phyloP scores from a whole-genome alignment of 2,113 vertebrate genomes.

The Phalacrocorax carbo region DNA sequence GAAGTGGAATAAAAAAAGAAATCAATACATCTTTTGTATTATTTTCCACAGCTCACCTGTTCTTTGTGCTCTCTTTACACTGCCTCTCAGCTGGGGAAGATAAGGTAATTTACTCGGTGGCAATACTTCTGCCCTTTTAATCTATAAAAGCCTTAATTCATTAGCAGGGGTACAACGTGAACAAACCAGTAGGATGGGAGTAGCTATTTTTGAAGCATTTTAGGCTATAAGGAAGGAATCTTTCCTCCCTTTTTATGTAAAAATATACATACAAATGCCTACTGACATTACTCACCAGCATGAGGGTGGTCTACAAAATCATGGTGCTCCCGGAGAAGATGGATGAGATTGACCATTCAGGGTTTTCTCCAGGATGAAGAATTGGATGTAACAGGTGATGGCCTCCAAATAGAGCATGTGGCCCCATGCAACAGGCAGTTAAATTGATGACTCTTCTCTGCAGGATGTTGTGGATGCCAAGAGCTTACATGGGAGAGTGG shows the following conservation, averaged over 20 bases:
- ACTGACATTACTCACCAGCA: background rate
- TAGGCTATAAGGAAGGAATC: background rate
- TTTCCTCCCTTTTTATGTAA: background rate
- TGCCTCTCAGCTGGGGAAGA: slow-evolving; percentile 40
- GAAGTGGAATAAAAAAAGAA: background rate
- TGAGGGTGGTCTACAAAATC: background rate
- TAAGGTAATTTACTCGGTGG: slow-evolving; percentile 47
- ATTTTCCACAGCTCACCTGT: slow-evolving; percentile 54
- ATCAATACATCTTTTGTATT: slow-evolving; percentile 57
- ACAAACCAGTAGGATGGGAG: background rate
- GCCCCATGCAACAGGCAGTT: background rate
- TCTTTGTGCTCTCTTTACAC: slow-evolving; percentile 3
- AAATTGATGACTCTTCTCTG: background rate
- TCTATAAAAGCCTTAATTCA: slow-evolving; percentile 11
- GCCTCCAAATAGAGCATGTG: background rate
- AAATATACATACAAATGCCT: background rate
- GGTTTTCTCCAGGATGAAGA: background rate
- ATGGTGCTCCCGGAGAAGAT: background rate
- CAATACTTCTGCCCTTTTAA: slow-evolving; percentile 39
- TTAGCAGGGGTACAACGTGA: background rate
- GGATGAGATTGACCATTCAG: background rate
- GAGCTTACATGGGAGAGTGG: background rate
- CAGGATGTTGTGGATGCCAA: background rate
- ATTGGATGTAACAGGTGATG: background rate
- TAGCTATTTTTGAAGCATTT: background rate